Conservation (phyloP, 2,797 vertebrate genomes). For the Galaxias olidus region DNA sequence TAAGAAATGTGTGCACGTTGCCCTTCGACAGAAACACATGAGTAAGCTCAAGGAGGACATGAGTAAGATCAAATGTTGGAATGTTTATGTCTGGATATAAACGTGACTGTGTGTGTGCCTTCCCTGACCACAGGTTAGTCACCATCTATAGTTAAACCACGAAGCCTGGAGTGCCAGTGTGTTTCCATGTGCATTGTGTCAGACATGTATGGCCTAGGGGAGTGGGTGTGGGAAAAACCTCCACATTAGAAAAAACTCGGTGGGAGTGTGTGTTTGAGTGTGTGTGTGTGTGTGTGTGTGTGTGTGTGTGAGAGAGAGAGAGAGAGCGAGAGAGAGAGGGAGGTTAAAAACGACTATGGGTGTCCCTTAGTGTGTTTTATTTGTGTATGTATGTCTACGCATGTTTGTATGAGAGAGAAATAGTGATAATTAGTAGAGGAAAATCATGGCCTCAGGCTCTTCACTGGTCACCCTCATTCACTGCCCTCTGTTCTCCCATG, state of each 20-base stretch:
- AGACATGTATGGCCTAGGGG: slow-evolving; percentile 34
- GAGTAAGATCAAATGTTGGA: no score
- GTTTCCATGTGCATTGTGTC: slow-evolving; percentile 45
- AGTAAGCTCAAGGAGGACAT: no score
- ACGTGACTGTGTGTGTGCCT: no score
- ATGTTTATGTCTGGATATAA: no score
- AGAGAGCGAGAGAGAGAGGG: slow-evolving; percentile 29
- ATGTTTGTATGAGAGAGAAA: no score
- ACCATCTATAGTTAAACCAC: no score
- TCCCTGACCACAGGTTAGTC: no score
- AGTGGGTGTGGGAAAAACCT: slow-evolving; percentile 60
- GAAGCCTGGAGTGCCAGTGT: slow-evolving; percentile 22
- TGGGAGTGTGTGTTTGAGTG: slow-evolving; percentile 4
- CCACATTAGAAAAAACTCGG: slow-evolving; percentile 39
- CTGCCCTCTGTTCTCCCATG: slow-evolving; percentile 52
- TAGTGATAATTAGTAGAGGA: neutral
- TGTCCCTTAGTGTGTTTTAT: no score
- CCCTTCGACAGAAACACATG: no score
- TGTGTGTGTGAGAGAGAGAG: slow-evolving; percentile 40
- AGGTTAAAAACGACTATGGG: slow-evolving; percentile 31
- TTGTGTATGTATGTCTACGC: no score
- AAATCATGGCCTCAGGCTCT: slow-evolving; percentile 59
- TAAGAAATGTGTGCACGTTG: no score
- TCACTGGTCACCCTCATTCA: slow-evolving; percentile 65
- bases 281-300: slow-evolving; percentile 38